Evolutionary conservation across 2,888 invertebrate species (phyloP), one percentile per base, ranked within the genome.

Genomic region (Helicoverpa assulta): DNA sequence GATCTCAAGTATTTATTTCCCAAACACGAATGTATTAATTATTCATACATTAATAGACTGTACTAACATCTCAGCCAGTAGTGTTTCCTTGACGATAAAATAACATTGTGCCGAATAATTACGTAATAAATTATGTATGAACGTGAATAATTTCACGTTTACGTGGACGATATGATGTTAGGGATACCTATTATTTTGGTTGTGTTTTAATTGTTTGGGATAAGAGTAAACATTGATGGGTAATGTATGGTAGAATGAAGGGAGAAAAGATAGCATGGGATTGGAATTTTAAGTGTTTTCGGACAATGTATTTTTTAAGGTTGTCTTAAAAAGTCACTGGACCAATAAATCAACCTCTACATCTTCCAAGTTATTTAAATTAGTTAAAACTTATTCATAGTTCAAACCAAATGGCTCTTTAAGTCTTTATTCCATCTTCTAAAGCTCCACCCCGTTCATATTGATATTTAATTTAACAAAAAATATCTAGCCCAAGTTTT

Each of bases 71-170:
- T 75, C 78, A 75, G 73, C 60, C 73, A 73, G 69, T 84, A 80
- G 81, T 87, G 83, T 85, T 85, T 85, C 80, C 78, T 85, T 71
- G 63, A 78, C 82, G 82, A 85, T 88, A 84, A 82, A 91, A 90
- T 87, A 90, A 89, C 86, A 90, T 77, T 70, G 76, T 77, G 72
- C 76, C 67, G 84, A 79, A 85, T 89, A 89, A 87, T 88, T 88
- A 85, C 76, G 73, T 80, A 47, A 88, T 90, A 88, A 87, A 89
- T 90, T 86, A 90, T 88, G 86, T 88, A 88, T 85, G 87, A 84
- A 86, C 81, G 84, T 83, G 86, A 85, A 82, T 82, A 82, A 78
- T 80, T 40, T 54, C 71, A 33, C 63, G 68, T 53, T 59, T 53
- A 73, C 65, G 66, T 78, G 69, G 69, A 69, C 77, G 57, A 62